These are phyloP conservation scores for Semotilus atromaculatus DNA, from an alignment of 2,797 vertebrate genomes.

Conservation along the genomic window DNA sequence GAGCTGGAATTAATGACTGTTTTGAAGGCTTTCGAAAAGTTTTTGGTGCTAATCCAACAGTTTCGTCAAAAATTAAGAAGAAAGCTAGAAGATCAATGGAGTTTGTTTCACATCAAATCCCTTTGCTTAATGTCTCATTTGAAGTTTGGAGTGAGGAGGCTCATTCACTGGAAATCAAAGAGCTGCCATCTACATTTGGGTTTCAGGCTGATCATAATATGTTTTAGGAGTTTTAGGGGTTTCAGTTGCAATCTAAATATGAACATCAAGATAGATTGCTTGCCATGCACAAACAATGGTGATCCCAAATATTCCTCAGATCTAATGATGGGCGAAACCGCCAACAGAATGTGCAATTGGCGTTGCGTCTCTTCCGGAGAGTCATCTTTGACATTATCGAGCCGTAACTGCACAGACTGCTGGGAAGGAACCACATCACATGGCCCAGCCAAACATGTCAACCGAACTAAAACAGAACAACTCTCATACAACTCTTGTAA, in stretches of 20 bases:
- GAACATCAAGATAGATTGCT: constrained; percentile 56
- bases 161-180: constrained; percentile 78
- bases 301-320: constrained; percentile 43
- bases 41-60: constrained; percentile 74
- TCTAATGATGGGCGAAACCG: constrained; percentile 34
- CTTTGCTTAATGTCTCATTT: constrained; percentile 78
- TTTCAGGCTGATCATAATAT: constrained; percentile 70
- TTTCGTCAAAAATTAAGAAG: constrained; percentile 81
- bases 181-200: constrained; percentile 71
- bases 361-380: constrained; percentile 24
- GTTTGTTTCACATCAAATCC: constrained; percentile 78
- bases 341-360: not conserved
- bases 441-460: constrained; percentile 38
- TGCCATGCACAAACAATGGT: constrained; percentile 46
- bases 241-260: constrained; percentile 57
- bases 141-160: constrained; percentile 76
- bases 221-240: constrained; percentile 68
- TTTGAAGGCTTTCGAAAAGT: constrained; percentile 73
- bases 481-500: constrained; percentile 32
- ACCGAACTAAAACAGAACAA: constrained; percentile 43
- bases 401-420: not conserved
- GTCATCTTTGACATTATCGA: not conserved
- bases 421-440: constrained; percentile 17
- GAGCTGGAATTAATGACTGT: constrained; percentile 76
- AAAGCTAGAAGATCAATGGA: constrained; percentile 78